phyloP scores from a whole-genome alignment of 92 coral and sea anemone genomes.

The Parazoanthus darwini region DNA sequence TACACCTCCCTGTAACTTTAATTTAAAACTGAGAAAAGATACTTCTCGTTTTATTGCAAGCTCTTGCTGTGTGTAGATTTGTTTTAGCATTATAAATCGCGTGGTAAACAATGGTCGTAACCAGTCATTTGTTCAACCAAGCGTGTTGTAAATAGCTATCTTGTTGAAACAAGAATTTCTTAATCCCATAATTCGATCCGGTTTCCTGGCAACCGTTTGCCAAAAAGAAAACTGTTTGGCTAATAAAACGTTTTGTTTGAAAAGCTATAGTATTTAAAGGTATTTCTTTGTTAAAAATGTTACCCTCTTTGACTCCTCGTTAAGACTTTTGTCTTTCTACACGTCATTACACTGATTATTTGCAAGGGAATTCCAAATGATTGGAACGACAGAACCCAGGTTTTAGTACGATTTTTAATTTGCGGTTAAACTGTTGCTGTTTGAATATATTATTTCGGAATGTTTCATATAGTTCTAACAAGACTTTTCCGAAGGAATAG shows the following conservation, averaged over 20 bases:
- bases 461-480: too few relatives aligned
- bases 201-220: slow-evolving; percentile 18
- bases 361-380: neutral
- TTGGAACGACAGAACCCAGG: neutral
- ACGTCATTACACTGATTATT: neutral
- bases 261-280: neutral
- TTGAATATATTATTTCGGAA: too few relatives aligned
- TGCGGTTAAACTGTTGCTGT: neutral
- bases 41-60: neutral
- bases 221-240: neutral
- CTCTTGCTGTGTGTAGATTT: neutral
- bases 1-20: neutral
- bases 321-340: neutral
- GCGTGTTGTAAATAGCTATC: neutral
- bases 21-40: neutral
- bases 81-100: neutral
- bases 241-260: neutral
- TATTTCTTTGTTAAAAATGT: neutral
- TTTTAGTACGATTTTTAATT: neutral
- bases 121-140: neutral
- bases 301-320: neutral
- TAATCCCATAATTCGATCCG: neutral
- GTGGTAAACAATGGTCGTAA: neutral
- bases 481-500: neutral
- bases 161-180: neutral